Evolutionary conservation across 2,113 vertebrate species (phyloP).

Genomic region (Hydrolagus affinis): DNA sequence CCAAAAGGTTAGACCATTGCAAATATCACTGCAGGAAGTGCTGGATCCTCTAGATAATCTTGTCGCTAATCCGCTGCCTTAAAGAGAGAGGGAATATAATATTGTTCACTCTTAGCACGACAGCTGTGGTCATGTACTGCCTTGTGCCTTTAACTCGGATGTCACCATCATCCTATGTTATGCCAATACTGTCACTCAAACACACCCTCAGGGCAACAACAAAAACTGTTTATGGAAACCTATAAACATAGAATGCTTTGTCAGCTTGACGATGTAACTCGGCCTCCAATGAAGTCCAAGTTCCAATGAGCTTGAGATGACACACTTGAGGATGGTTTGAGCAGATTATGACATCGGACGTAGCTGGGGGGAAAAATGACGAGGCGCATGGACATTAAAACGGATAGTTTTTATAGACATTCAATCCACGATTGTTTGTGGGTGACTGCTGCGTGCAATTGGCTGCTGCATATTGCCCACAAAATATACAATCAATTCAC

Average conservation of each 20-base stretch:
- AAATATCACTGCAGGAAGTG: background rate
- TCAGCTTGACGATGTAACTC: background rate
- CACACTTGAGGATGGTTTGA: background rate
- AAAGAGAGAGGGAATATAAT: background rate
- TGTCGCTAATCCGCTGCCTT: background rate
- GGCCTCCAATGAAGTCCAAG: too few species aligned
- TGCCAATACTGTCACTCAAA: background rate
- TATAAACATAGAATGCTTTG: background rate
- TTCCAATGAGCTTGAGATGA: background rate
- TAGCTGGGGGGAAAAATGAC: too few species aligned
- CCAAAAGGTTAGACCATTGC: background rate
- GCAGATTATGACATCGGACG: background rate
- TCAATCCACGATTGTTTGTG: too few species aligned
- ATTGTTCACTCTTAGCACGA: background rate
- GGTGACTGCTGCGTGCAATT: too few species aligned
- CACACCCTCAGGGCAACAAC: background rate
- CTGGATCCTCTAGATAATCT: conserved; percentile 19
- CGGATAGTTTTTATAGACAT: too few species aligned
- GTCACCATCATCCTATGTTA: background rate
- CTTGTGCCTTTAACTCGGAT: background rate
- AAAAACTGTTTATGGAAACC: background rate
- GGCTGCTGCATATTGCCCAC: too few species aligned
- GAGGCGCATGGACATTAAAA: too few species aligned
- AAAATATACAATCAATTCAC: too few species aligned
- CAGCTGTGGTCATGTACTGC: background rate